phyloP scores from a whole-genome alignment of 1,140 invertebrate species.

The Amphibalanus amphitrite region DNA sequence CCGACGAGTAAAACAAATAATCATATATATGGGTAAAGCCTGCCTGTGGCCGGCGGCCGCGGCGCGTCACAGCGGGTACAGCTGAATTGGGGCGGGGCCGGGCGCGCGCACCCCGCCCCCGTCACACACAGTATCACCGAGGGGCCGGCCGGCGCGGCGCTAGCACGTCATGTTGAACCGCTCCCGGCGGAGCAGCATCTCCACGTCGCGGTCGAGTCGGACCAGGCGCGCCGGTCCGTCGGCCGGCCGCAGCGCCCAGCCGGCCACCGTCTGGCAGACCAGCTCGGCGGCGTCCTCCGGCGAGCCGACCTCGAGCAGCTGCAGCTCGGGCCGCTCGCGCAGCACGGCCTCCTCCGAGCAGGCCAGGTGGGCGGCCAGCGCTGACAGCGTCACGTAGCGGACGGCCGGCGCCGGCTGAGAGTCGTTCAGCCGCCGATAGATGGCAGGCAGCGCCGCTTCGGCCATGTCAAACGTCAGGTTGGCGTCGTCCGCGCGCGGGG shows the following conservation, averaged over 20 bases:
- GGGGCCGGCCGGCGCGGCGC: neutral
- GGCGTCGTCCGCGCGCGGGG: neutral
- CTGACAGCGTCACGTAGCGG: neutral
- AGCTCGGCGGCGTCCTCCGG: neutral
- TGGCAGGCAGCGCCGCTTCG: neutral
- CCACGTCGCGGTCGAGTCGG: neutral
- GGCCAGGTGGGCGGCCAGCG: neutral
- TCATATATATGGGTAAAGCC: neutral
- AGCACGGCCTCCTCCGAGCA: neutral
- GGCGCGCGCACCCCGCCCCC: too few species aligned
- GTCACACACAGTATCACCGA: too few species aligned
- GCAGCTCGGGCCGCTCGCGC: neutral
- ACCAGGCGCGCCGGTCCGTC: neutral
- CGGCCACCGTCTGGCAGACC: neutral
- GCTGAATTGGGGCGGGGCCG: neutral
- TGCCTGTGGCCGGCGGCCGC: neutral
- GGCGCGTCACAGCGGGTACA: neutral
- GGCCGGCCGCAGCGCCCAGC: neutral
- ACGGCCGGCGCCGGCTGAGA: neutral
- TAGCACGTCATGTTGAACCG: slow-evolving; percentile 1
- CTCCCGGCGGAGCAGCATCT: neutral
- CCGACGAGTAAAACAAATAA: neutral
- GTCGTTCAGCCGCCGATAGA: slow-evolving; percentile 1
- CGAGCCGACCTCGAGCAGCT: neutral
- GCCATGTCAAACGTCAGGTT: neutral